These are phyloP conservation scores for Salticus scenicus DNA, from an alignment of 2,888 invertebrate species.

Conservation along the genomic window DNA sequence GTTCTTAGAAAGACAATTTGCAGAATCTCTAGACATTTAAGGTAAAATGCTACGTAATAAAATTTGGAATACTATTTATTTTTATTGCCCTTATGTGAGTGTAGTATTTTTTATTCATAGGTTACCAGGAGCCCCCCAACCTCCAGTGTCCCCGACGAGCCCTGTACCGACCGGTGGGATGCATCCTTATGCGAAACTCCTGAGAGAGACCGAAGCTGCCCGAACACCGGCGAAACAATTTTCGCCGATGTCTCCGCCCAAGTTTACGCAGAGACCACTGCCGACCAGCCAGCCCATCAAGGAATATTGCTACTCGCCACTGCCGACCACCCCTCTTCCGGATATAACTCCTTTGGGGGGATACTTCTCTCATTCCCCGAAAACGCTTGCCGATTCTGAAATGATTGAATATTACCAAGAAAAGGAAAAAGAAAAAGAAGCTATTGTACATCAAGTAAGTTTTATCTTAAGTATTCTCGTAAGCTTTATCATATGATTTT, in stretches of 20 bases:
- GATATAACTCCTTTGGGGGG: constrained; percentile 8
- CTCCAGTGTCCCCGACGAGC: constrained; percentile 48
- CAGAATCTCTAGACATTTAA: no score
- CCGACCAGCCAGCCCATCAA: constrained; percentile 24
- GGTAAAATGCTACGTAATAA: no score
- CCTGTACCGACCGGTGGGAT: constrained; percentile 49
- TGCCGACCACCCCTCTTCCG: constrained; percentile 42
- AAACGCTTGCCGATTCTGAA: constrained; percentile 39
- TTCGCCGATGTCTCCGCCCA: constrained; percentile 55
- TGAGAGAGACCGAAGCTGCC: constrained; percentile 53
- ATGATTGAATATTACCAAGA: constrained; percentile 45
- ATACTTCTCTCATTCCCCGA: constrained; percentile 42
- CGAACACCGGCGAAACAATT: constrained; percentile 44
- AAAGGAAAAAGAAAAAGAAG: constrained; percentile 54
- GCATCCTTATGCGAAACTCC: constrained; percentile 59
- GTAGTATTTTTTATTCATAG: constrained; percentile 5
- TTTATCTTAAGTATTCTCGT: no score
- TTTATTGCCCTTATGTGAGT: no score
- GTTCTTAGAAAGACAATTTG: no score
- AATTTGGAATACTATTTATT: no score
- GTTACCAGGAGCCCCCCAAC: constrained; percentile 60
- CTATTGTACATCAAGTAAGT: constrained; percentile 55
- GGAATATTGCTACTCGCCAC: constrained; percentile 30
- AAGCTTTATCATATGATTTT: no score
- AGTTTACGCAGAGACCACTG: constrained; percentile 20